Conservation (phyloP, 1,140 invertebrate species). For the Ladona fulva region DNA sequence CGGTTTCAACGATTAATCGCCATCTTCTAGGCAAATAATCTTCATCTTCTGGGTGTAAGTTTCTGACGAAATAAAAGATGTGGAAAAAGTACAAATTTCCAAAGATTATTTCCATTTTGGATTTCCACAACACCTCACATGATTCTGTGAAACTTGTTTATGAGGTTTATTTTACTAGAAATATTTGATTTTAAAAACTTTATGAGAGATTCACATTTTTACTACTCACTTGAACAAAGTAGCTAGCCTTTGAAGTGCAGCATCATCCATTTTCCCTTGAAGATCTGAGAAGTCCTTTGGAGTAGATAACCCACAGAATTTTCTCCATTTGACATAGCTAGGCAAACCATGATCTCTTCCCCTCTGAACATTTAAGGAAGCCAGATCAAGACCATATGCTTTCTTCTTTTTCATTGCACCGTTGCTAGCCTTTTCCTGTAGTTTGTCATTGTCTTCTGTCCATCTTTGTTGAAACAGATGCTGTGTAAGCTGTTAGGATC, state of each 20-base stretch:
- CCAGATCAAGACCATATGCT: conserved; percentile 68
- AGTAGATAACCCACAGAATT: conserved; percentile 59
- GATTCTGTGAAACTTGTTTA: too few species aligned
- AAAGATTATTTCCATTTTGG: too few species aligned
- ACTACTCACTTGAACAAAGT: conserved; percentile 51
- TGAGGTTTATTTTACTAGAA: too few species aligned
- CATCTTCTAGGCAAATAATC: too few species aligned
- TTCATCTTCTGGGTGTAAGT: too few species aligned
- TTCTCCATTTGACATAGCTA: conserved; percentile 63
- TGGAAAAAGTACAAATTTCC: too few species aligned
- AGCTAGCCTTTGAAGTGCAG: conserved; percentile 50
- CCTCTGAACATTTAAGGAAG: conserved; percentile 77
- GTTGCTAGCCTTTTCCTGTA: conserved; percentile 7
- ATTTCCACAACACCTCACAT: too few species aligned
- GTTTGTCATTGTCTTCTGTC: not conserved
- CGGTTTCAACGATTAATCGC: too few species aligned
- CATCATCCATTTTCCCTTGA: conserved; percentile 46
- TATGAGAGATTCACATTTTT: too few species aligned
- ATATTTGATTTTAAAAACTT: too few species aligned
- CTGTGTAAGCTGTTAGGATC: conserved; percentile 48
- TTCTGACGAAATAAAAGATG: too few species aligned
- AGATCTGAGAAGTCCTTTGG: conserved; percentile 68
- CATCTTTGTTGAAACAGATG: conserved; percentile 58
- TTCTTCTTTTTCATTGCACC: conserved; percentile 14
- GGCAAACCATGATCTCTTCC: conserved; percentile 83